Conservation (phyloP, 2,888 invertebrate genomes). For the Geophilus truncorum region DNA sequence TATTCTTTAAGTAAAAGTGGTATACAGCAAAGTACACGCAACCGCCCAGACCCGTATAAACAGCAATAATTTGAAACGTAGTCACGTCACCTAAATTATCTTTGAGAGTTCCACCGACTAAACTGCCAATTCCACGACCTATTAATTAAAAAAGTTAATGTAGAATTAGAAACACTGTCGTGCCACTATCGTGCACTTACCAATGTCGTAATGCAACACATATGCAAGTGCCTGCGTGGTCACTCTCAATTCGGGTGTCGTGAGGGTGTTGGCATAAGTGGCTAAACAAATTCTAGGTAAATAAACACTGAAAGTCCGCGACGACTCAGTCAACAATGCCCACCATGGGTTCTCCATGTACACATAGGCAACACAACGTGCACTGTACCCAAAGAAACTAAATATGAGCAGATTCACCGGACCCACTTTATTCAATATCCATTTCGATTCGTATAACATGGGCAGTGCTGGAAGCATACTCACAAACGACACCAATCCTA, state of each 20-base stretch:
- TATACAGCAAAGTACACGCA: neutral
- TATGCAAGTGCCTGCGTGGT: neutral
- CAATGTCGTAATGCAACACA: constrained; percentile 30
- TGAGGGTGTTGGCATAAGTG: neutral
- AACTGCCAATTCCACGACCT: constrained; percentile 31
- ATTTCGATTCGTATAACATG: constrained; percentile 71
- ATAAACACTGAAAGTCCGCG: constrained; percentile 33
- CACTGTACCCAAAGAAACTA: constrained; percentile 73
- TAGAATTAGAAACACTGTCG: too few species aligned
- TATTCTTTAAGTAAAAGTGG: constrained; percentile 14
- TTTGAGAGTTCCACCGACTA: constrained; percentile 10
- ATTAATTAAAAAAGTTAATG: too few species aligned
- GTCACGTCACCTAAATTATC: neutral
- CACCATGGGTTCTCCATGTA: constrained; percentile 32
- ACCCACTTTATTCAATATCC: constrained; percentile 74
- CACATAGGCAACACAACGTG: constrained; percentile 56
- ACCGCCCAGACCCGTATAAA: neutral
- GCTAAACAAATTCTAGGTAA: constrained; percentile 22
- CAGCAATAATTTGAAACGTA: constrained; percentile 25
- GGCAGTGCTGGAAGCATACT: constrained; percentile 66
- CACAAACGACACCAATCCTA: constrained; percentile 62
- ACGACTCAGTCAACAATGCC: constrained; percentile 33
- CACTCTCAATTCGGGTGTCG: constrained; percentile 22
- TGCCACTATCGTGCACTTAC: neutral
- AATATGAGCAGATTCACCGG: constrained; percentile 76